These are phyloP conservation scores for Mycteria americana DNA, from an alignment of 2,797 vertebrate species.

Conservation along the genomic window DNA sequence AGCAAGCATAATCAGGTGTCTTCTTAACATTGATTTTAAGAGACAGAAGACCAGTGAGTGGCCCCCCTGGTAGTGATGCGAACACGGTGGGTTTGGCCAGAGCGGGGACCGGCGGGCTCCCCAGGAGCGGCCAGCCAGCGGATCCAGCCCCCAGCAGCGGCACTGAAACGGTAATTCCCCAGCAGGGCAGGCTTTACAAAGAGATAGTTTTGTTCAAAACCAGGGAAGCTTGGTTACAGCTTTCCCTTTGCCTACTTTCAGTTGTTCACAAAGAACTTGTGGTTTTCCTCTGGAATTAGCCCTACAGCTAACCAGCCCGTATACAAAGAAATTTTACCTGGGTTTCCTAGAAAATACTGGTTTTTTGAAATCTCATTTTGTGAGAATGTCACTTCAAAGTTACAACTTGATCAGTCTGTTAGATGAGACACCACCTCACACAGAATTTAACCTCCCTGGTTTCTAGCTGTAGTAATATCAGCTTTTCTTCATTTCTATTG, in stretches of 20 bases:
- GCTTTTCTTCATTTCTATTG: background rate
- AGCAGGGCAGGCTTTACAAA: background rate
- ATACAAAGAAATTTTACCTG: background rate
- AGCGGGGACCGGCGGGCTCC: fast-evolving
- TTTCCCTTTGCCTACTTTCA: background rate
- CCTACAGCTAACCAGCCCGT: background rate
- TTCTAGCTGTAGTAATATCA: background rate
- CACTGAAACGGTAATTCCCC: background rate
- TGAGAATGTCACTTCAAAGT: background rate
- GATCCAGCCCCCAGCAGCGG: background rate
- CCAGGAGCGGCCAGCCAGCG: fast-evolving
- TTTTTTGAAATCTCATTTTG: background rate
- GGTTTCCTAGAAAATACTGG: background rate
- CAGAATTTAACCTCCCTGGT: background rate
- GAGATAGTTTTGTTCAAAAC: background rate
- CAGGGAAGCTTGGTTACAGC: background rate
- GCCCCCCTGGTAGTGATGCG: fast-evolving
- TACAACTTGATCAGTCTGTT: background rate
- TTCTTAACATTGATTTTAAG: background rate
- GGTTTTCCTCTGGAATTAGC: background rate
- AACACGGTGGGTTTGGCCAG: background rate
- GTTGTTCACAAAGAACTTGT: background rate
- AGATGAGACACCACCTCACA: background rate
- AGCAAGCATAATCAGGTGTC: background rate
- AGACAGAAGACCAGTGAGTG: background rate